These are phyloP conservation scores for Nycteola revayana DNA, from an alignment of 2,888 invertebrate genomes.

Conservation along the genomic window DNA sequence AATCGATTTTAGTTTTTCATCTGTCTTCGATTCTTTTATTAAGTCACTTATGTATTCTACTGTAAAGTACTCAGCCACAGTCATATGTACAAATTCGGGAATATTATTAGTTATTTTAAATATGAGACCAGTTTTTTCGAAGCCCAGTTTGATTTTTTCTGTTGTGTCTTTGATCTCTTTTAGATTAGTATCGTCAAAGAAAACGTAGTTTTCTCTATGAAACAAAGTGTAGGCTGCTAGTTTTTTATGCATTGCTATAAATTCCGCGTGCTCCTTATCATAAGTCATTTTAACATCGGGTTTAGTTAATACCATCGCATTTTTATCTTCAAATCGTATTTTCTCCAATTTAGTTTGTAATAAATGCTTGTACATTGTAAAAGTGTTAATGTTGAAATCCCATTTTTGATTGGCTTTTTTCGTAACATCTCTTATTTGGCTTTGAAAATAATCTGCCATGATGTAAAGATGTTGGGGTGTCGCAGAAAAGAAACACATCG, in stretches of 20 bases:
- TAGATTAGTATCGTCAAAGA: too few species aligned
- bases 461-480: conserved; percentile 18
- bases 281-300: conserved; percentile 10
- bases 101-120: too few species aligned
- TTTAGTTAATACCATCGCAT: conserved; percentile 13
- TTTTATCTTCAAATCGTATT: conserved; percentile 19
- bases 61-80: not conserved
- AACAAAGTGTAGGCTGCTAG: conserved; percentile 14
- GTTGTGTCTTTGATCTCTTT: too few species aligned
- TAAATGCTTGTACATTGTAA: conserved; percentile 15
- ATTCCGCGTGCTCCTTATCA: conserved; percentile 10
- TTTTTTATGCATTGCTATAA: conserved; percentile 13
- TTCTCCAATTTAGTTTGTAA: conserved; percentile 18
- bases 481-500: not conserved
- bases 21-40: too few species aligned
- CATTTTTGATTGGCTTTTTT: conserved; percentile 8
- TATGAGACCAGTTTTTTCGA: not conserved
- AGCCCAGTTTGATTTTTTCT: too few species aligned
- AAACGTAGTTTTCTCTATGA: not conserved
- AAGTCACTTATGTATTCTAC: too few species aligned
- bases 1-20: too few species aligned
- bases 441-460: conserved; percentile 13
- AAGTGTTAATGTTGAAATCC: conserved; percentile 9
- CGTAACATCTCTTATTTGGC: conserved; percentile 6
- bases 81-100: too few species aligned